Percentiles rank a stretch among this genome's conserved stretches.
phyloP scores from a whole-genome alignment of 2,797 vertebrate genomes.

The Chloroceryle inda region DNA sequence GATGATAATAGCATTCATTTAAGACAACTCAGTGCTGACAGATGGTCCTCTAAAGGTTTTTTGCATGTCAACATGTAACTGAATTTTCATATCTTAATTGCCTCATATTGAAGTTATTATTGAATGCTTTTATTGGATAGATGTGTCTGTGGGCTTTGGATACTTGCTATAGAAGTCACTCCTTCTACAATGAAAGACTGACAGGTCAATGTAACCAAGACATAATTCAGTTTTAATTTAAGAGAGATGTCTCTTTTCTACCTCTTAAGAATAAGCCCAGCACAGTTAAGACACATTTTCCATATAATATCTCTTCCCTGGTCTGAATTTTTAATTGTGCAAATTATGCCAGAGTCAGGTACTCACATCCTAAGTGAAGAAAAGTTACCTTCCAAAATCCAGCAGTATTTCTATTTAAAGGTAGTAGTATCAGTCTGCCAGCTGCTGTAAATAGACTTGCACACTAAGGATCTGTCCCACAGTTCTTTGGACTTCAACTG shows the following conservation, averaged over 20 bases:
- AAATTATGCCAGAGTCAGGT: not conserved
- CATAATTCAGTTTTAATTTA: not conserved
- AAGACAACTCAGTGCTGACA: slow-evolving; percentile 15
- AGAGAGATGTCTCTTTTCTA: not conserved
- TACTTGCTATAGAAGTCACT: not conserved
- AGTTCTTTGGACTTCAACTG: not conserved
- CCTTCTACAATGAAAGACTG: not conserved
- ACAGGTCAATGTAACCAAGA: not conserved
- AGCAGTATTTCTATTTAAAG: not conserved
- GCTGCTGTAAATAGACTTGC: not conserved
- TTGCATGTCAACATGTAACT: not conserved
- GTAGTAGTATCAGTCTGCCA: not conserved
- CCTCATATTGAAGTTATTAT: not conserved
- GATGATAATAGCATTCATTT: not conserved
- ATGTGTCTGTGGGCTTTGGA: not conserved
- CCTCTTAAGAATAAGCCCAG: not conserved
- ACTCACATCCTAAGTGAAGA: not conserved
- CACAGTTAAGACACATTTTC: not conserved
- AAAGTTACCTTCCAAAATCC: not conserved
- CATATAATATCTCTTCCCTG: not conserved
- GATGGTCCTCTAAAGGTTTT: slow-evolving; percentile 19
- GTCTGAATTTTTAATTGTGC: not conserved
- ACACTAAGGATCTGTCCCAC: not conserved
- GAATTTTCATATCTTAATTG: slow-evolving; percentile 12
- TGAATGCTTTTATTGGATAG: not conserved